phyloP scores from a whole-genome alignment of 2,888 invertebrate genomes.

The Caradrina kadenii region DNA sequence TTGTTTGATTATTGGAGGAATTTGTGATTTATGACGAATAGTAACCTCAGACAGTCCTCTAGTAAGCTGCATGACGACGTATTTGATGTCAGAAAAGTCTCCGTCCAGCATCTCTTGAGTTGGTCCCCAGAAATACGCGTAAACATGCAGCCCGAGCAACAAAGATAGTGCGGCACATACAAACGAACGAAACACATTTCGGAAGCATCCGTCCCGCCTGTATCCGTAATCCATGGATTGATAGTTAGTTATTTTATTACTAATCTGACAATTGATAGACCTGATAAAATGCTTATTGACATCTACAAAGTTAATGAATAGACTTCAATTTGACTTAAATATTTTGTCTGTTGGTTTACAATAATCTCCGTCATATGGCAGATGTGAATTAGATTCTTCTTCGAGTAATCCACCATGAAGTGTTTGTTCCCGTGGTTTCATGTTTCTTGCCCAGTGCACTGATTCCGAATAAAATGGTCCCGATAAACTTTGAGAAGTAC shows the following conservation, averaged over 20 bases:
- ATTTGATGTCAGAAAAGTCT: slow-evolving; percentile 81
- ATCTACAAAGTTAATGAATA: neutral
- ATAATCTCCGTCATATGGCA: neutral
- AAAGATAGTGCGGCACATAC: slow-evolving; percentile 77
- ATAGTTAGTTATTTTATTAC: neutral
- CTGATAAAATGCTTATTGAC: slow-evolving; percentile 9
- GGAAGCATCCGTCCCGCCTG: slow-evolving; percentile 68
- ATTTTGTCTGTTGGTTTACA: neutral
- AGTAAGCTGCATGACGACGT: slow-evolving; percentile 82
- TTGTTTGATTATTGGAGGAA: no score
- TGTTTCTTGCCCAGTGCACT: no score
- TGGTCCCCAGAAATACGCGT: slow-evolving; percentile 77
- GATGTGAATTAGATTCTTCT: neutral
- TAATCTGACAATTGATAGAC: neutral
- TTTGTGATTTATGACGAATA: neutral
- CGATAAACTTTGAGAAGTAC: no score
- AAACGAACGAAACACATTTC: slow-evolving; percentile 78
- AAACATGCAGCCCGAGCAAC: slow-evolving; percentile 81
- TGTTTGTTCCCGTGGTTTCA: no score
- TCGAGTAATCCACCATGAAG: neutral
- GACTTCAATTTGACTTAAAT: neutral
- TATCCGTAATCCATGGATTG: slow-evolving; percentile 73
- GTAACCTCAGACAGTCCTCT: slow-evolving; percentile 81
- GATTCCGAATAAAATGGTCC: no score
- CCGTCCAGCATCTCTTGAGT: slow-evolving; percentile 74